Conservation (phyloP, 2,113 vertebrate species). For the Colossoma macropomum region DNA sequence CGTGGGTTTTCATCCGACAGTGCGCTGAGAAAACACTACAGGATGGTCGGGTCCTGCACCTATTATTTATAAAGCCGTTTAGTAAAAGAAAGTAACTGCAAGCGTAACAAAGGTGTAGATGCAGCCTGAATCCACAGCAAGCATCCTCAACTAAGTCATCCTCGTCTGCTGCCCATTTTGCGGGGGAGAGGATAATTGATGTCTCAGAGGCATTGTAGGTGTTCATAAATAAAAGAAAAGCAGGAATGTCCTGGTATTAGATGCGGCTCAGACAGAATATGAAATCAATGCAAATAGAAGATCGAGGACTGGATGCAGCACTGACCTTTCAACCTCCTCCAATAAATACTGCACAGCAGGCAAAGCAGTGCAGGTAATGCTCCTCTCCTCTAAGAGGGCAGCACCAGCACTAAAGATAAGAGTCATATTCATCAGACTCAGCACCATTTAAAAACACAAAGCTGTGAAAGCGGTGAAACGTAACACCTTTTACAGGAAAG, state of each 20-base stretch:
- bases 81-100: slow-evolving; percentile 9
- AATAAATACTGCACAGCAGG: slow-evolving; percentile 48
- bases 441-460: slow-evolving; percentile 48
- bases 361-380: slow-evolving; percentile 40
- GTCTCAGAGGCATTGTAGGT: slow-evolving; percentile 39
- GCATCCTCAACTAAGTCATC: slow-evolving; percentile 26
- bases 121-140: slow-evolving; percentile 34
- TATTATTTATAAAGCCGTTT: slow-evolving; percentile 7
- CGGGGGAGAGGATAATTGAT: slow-evolving; percentile 47
- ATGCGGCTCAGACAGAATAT: slow-evolving; percentile 49
- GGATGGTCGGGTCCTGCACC: neutral
- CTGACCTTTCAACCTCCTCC: slow-evolving; percentile 52
- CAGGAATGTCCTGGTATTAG: slow-evolving; percentile 36
- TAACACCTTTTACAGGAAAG: slow-evolving; percentile 12
- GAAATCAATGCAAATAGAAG: slow-evolving; percentile 58
- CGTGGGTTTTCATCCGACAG: neutral
- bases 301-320: slow-evolving; percentile 30
- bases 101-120: slow-evolving; percentile 25
- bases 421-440: slow-evolving; percentile 33
- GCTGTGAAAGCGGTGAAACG: slow-evolving; percentile 23
- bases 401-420: neutral
- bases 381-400: slow-evolving; percentile 29
- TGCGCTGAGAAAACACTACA: neutral
- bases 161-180: slow-evolving; percentile 35
- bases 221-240: slow-evolving; percentile 57